A percentile compares a stretch with the other conserved stretches of the same genome.
Evolutionary conservation across 2,797 vertebrate species (phyloP).

Genomic region (Avahi laniger): DNA sequence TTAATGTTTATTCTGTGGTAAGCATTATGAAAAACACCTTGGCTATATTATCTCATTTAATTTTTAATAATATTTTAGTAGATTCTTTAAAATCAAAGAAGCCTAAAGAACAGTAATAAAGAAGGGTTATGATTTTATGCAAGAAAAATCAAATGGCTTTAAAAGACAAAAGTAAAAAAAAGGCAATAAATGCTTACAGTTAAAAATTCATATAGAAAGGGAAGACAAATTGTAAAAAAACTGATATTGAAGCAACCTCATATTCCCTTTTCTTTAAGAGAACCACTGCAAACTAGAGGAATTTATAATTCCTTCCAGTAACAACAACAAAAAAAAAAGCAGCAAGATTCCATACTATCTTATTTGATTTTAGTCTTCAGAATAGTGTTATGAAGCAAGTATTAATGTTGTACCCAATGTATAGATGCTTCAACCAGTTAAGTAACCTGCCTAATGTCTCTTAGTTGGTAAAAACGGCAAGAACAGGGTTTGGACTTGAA

Average conservation of each 20-base stretch:
- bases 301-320: background rate
- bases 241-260: background rate
- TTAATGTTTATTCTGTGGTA: constrained; percentile 57
- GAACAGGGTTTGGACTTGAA: background rate
- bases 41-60: constrained; percentile 59
- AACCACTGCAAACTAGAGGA: background rate
- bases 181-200: background rate
- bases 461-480: background rate
- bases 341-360: background rate
- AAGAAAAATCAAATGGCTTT: constrained; percentile 41
- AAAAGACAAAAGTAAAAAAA: background rate
- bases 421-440: background rate
- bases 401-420: too few species aligned
- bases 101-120: constrained; percentile 47
- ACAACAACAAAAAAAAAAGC: background rate
- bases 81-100: constrained; percentile 37
- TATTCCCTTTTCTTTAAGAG: background rate
- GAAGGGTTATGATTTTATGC: background rate
- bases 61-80: constrained; percentile 68
- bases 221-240: background rate
- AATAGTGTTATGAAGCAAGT: background rate
- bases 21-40: constrained; percentile 61
- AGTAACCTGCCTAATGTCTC: background rate
- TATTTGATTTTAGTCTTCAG: background rate
- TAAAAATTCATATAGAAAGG: background rate